Evolutionary conservation across 2,113 vertebrate species (phyloP).

Genomic region (Natator depressus): DNA sequence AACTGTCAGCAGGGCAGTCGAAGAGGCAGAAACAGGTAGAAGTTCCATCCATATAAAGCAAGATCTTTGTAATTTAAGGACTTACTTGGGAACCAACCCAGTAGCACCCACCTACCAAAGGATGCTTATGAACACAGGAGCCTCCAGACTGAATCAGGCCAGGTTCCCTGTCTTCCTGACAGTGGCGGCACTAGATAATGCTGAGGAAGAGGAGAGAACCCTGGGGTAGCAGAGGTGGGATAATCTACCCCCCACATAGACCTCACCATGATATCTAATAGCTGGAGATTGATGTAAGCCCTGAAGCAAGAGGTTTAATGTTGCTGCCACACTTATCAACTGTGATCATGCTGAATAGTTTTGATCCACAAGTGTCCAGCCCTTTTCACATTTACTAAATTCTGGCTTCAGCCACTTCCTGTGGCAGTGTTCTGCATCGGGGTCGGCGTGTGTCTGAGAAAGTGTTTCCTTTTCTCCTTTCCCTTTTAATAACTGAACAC

Average conservation of each 20-base stretch:
- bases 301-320: background rate
- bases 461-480: too few relatives aligned
- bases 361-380: too few relatives aligned
- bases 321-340: too few relatives aligned
- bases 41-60: background rate
- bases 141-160: too few relatives aligned
- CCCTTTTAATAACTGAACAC: too few relatives aligned
- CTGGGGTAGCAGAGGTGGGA: background rate
- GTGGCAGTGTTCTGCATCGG: background rate
- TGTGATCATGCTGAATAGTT: too few relatives aligned
- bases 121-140: background rate
- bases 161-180: too few relatives aligned
- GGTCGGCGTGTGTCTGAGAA: too few relatives aligned
- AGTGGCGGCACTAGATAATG: background rate
- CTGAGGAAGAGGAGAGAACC: too few relatives aligned
- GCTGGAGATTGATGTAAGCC: background rate
- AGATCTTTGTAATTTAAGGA: background rate
- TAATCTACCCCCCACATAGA: background rate
- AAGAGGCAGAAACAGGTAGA: background rate
- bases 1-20: background rate
- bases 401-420: too few relatives aligned
- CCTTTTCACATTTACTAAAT: too few relatives aligned
- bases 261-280: background rate
- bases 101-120: accelerated
- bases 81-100: background rate